phyloP scores from a whole-genome alignment of 2,797 vertebrate species.

The Tokudaia tokunoshimensis region DNA sequence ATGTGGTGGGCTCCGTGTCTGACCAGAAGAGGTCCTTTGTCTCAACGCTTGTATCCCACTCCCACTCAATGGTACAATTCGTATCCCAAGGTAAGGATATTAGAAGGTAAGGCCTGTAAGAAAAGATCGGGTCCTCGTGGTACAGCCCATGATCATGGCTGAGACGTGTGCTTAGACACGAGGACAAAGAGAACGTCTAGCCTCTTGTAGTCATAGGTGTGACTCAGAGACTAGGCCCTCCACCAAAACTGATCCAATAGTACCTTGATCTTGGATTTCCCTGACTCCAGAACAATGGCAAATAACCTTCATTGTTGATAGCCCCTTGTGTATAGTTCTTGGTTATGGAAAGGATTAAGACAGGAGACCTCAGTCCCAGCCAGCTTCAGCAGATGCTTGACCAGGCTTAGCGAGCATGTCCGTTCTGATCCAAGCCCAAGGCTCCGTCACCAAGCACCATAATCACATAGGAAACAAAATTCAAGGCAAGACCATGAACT shows the following conservation, averaged over 20 bases:
- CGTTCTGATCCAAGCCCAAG: background rate
- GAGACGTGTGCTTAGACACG: no score
- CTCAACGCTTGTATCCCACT: background rate
- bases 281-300: background rate
- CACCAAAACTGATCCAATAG: background rate
- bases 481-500: background rate
- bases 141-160: background rate
- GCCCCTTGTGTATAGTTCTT: background rate
- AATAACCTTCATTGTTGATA: background rate
- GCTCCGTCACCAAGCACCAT: rapidly evolving
- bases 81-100: background rate
- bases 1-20: background rate
- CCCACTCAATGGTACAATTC: background rate
- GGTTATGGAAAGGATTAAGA: background rate
- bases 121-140: background rate
- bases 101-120: background rate
- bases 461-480: background rate
- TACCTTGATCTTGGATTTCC: background rate
- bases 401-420: background rate
- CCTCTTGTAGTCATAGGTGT: background rate
- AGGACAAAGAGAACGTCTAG: background rate
- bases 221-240: background rate
- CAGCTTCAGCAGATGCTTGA: background rate
- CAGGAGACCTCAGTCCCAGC: background rate
- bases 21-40: background rate